These are phyloP conservation scores for Taxidea taxus DNA, from an alignment of 2,113 vertebrate species.

Conservation along the genomic window DNA sequence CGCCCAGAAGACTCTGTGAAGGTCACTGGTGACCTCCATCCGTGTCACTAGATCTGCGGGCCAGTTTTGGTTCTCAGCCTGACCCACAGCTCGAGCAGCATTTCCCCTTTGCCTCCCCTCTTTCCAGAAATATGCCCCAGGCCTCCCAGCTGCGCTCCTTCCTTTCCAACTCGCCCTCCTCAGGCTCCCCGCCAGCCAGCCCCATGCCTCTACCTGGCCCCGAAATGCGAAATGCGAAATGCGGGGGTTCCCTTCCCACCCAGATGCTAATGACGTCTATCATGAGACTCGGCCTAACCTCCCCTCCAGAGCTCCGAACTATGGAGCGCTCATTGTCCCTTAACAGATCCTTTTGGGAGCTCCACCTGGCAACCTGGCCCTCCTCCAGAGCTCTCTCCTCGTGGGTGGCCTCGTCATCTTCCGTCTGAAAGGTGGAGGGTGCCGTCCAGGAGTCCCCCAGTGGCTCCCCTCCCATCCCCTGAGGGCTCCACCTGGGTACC, in stretches of 20 bases:
- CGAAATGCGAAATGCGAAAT: neutral
- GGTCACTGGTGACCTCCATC: neutral
- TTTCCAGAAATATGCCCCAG: neutral
- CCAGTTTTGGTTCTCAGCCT: neutral
- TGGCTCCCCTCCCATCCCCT: neutral
- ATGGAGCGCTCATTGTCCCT: fast-evolving
- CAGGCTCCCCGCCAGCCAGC: neutral
- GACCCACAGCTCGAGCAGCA: neutral
- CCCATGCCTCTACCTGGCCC: neutral
- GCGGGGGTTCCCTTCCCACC: neutral
- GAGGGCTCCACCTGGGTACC: fast-evolving
- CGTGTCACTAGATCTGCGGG: neutral
- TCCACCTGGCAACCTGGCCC: neutral
- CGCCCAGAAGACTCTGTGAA: neutral
- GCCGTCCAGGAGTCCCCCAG: neutral
- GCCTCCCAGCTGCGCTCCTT: neutral
- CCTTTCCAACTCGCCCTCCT: too few species aligned
- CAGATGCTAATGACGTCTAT: neutral
- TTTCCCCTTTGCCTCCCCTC: neutral
- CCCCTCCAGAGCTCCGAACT: neutral
- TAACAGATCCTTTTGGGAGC: neutral
- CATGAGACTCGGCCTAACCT: fast-evolving
- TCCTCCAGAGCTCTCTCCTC: neutral
- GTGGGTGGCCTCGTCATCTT: neutral
- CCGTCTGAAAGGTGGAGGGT: fast-evolving